Conservation (phyloP, 2,113 vertebrate species). For the Scomber scombrus region DNA sequence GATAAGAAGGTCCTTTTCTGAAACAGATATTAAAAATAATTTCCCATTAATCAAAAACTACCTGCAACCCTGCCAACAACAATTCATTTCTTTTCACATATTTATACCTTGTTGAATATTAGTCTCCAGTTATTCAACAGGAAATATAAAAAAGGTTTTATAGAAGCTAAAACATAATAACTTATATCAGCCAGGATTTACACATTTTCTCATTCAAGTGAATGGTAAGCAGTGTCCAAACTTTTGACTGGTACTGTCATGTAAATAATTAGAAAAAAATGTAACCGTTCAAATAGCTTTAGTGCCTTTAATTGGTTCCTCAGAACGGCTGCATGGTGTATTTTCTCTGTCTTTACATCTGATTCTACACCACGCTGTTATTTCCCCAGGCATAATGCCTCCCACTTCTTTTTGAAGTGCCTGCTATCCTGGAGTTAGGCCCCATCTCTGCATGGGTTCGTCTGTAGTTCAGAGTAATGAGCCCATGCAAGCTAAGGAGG, state of each 20-base stretch:
- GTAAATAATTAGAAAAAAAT: neutral
- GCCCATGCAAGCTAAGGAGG: constrained; percentile 43
- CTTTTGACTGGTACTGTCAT: neutral
- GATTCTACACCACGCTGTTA: constrained; percentile 50
- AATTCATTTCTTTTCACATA: constrained; percentile 8
- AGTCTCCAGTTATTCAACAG: constrained; percentile 18
- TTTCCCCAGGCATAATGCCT: constrained; percentile 36
- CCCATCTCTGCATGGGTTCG: constrained; percentile 47
- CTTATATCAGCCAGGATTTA: neutral
- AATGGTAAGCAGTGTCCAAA: too few species aligned
- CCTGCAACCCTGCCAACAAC: constrained; percentile 26
- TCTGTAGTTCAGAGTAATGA: constrained; percentile 63
- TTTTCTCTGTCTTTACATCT: constrained; percentile 39
- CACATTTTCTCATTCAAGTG: too few species aligned
- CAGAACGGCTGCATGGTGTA: constrained; percentile 27
- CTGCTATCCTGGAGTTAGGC: constrained; percentile 46
- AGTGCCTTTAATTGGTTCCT: constrained; percentile 19
- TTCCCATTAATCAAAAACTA: constrained; percentile 55
- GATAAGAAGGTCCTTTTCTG: constrained; percentile 56
- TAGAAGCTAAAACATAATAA: neutral
- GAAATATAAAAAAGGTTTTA: neutral
- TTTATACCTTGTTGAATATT: constrained; percentile 5
- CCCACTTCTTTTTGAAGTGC: constrained; percentile 59
- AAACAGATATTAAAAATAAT: constrained; percentile 63
- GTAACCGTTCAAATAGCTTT: neutral